Evolutionary conservation across 2,113 vertebrate species (phyloP), one percentile per base, ranked within the genome.

Genomic region (Trematomus loennbergii): DNA sequence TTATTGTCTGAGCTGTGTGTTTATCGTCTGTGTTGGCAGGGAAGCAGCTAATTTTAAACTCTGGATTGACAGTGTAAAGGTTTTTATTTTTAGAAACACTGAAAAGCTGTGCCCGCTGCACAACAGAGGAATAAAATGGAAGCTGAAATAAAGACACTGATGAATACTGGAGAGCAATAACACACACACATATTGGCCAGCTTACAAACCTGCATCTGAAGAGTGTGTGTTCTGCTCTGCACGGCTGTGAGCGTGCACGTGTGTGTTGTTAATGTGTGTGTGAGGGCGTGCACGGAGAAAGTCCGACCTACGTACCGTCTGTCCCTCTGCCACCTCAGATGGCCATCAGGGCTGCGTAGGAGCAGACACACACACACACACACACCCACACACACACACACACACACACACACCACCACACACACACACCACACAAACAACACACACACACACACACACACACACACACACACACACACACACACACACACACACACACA

Each of bases 221-320:
- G 36, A 40, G 36, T 40, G 36, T 36, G 36, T 36, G 36, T 40
- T 40, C 7, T 40, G 36, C 36, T 40, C 36, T 8, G 36, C 36
- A 40, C 36, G 36, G 8, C 36, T 40, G 36, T 40, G 36, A 40
- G 36, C 36, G 36, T 40, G 36, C 36, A 53, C 60, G 69, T 58
- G 29, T 52, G 20, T 8, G 29, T 8, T 13, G 50, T 67, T 78
- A 59, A 61, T 58, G 33, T 53, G 52, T n/a, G 29, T 10, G 29
- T 69, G 77, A n/a, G 63, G 1, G 15, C 8, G 54, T 57, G 60
- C 40, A 46, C 4, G 4, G 46, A 60, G 49, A 57, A 60, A 78
- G 73, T 75, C 82, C 86, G 58, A 84, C 89, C 91, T 83, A 92
- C 89, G 77, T 88, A 87, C 88, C 91, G 86, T 86, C 89, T 92